Percentiles rank a stretch among this genome's conserved stretches.
phyloP scores from a whole-genome alignment of 2,113 vertebrate genomes.

The Pipa parva region DNA sequence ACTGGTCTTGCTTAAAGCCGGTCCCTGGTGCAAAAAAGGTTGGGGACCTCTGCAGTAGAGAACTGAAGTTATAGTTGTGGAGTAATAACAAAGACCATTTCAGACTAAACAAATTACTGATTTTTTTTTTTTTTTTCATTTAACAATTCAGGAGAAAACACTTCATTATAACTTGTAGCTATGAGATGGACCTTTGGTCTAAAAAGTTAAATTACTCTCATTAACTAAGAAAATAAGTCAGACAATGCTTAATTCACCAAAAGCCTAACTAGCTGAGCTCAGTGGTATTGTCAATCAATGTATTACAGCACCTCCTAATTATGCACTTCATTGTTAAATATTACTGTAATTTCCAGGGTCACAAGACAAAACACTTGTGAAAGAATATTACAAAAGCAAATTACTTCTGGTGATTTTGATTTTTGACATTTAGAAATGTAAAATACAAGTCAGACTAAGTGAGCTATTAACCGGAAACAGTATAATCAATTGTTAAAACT shows the following conservation, averaged over 20 bases:
- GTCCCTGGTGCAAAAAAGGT: too few species aligned
- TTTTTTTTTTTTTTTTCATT: background rate
- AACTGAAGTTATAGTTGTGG: conserved; percentile 5
- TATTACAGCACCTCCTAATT: background rate
- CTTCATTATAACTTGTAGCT: conserved; percentile 16
- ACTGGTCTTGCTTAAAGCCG: too few species aligned
- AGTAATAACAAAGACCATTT: background rate
- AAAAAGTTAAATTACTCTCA: conserved; percentile 41
- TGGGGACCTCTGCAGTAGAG: too few species aligned
- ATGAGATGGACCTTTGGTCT: conserved; percentile 6
- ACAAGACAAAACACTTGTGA: background rate
- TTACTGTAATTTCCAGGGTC: conserved; percentile 1
- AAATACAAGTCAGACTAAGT: background rate
- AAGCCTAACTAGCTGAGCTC: background rate
- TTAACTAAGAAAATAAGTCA: background rate
- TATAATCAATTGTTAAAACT: too few species aligned
- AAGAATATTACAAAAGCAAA: background rate
- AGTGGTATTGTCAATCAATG: background rate
- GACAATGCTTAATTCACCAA: conserved; percentile 1
- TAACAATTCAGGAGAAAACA: background rate
- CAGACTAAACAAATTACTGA: conserved; percentile 12
- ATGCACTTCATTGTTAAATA: background rate
- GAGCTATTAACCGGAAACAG: too few species aligned
- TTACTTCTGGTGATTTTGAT: background rate
- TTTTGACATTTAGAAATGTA: background rate